A percentile compares a stretch with the other conserved stretches of the same genome.
Evolutionary conservation across 23 tunicate genomes (phyloP).

Genomic region (Ascidia mentula): DNA sequence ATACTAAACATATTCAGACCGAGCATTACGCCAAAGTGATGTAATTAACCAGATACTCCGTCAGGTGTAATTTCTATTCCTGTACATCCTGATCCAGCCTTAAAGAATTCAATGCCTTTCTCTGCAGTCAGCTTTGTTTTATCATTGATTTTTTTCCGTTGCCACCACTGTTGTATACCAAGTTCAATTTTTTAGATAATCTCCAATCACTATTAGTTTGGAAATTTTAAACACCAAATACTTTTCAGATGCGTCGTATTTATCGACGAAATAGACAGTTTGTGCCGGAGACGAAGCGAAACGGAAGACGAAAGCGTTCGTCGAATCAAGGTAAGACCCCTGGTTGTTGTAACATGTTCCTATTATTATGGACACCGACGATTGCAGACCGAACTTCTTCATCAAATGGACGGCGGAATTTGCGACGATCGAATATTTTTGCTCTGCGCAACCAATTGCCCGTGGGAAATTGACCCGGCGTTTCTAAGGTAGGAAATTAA

Average conservation of each 20-base stretch:
- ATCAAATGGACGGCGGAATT: conserved; percentile 38
- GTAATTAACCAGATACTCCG: too few relatives aligned
- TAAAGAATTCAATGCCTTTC: too few relatives aligned
- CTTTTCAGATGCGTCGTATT: conserved; percentile 40
- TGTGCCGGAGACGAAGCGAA: conserved; percentile 39
- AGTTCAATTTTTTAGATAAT: too few relatives aligned
- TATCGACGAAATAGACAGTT: conserved; percentile 58
- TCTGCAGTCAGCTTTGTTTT: too few relatives aligned
- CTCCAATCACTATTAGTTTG: too few relatives aligned
- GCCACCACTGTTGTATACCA: too few relatives aligned
- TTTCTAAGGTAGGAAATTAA: conserved; percentile 65
- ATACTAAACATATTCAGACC: too few relatives aligned
- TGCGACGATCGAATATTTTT: background rate
- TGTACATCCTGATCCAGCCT: too few relatives aligned
- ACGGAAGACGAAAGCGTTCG: conserved; percentile 39
- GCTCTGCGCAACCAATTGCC: conserved; percentile 57
- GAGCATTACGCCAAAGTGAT: too few relatives aligned
- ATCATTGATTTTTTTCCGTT: too few relatives aligned
- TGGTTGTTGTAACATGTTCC: background rate
- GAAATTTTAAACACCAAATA: background rate
- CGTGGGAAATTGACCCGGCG: conserved; percentile 64
- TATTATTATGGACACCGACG: background rate
- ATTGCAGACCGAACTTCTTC: conserved; percentile 38
- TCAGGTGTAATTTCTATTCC: too few relatives aligned
- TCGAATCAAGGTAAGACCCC: conserved; percentile 25